Base-by-base conservation (phyloP, 2,797 vertebrate genomes). In the Hoplostethus mediterraneus region DNA sequence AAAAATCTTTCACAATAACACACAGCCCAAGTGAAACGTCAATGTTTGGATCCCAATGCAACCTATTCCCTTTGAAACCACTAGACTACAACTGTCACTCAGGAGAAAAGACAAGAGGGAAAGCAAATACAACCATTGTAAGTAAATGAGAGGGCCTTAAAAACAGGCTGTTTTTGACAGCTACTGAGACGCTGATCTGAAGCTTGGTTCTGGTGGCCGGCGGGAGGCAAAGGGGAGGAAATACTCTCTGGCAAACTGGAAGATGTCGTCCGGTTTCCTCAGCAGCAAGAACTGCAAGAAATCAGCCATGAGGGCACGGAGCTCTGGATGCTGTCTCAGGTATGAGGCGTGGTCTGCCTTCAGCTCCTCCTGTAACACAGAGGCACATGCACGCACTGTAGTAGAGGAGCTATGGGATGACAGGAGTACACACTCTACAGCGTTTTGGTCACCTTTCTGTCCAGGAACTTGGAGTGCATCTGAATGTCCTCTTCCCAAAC, bases 261-360 rank as follows among this genome's bases (percentile, higher is more conserved):
- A 75, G 21, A 96, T 88, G 5, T 99, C 93, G 0, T 82, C 70
- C 0, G 97, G 98, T 89, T 96, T 96, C 21, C 87, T 94, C 33
- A 98, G 74, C 28, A 99, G 90, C 71, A 99, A 77, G 40, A 96
- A 95, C 80, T 97, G 96, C 72, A 99, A 85, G 85, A 99, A 99
- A 87, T 99, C 97, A 0, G 95, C 93, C 61, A 97, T 60, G 10
- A 99, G 88, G 0, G 89, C 86, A 17, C 75, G 89, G 55, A 98
- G 91, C 76, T 99, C 96, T 0, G 97, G 97, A 72, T 97, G 96
- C 14, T 93, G 93, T 71, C 87, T 92, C 33, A 97, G 10, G 36
- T 98, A 99, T 0, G 89, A 87, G 16, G 70, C 51, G 4, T 98
- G 94, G 68, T 94, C 93, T 0, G 90, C 92, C 48, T 93, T 94